Conservation (phyloP, 2,113 vertebrate species). For the Microcebus tavaratra region DNA sequence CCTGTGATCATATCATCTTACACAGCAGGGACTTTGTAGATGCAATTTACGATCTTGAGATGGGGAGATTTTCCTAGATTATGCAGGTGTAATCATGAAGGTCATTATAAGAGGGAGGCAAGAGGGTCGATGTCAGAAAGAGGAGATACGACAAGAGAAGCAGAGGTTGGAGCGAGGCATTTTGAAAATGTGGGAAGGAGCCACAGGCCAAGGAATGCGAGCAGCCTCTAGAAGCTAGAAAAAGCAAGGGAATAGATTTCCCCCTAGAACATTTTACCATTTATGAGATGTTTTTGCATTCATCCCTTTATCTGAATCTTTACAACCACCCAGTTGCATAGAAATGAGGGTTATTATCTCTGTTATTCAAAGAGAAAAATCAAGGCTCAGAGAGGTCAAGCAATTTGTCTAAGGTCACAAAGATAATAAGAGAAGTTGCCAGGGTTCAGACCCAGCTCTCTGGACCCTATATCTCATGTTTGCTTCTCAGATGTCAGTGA, state of each 20-base stretch:
- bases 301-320: not conserved
- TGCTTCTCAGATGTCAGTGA: not conserved
- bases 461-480: not conserved
- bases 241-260: not conserved
- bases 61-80: not conserved
- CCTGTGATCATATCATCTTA: not conserved
- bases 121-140: not conserved
- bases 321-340: not conserved
- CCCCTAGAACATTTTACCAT: not conserved
- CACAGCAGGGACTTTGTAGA: not conserved
- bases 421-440: not conserved
- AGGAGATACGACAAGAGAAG: not conserved
- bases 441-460: not conserved
- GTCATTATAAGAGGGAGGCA: not conserved
- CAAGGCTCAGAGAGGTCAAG: not conserved
- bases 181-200: not conserved
- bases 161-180: not conserved
- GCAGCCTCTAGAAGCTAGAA: not conserved
- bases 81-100: not conserved
- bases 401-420: not conserved
- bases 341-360: not conserved
- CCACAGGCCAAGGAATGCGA: not conserved
- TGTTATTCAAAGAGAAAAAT: not conserved
- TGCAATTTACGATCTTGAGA: not conserved
- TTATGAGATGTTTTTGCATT: not conserved